Evolutionary conservation across 1,140 invertebrate genomes (phyloP), one percentile per base, ranked within the genome.

Genomic region (Anoplophora glabripennis): DNA sequence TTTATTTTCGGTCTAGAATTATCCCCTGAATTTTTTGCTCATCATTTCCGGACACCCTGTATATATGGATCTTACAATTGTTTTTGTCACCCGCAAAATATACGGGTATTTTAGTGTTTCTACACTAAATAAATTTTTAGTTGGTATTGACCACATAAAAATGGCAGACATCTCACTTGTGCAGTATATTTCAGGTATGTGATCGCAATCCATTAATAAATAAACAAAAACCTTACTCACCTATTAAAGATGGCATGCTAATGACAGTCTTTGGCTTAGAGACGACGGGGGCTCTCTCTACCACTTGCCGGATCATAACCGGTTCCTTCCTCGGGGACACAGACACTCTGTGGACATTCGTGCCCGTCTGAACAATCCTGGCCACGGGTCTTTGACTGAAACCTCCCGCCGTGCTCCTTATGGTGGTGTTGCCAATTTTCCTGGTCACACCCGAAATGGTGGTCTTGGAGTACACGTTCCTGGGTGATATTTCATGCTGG

Each of bases 161-260:
- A n/a, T 28, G 21, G 21, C 2, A 28, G 21, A 28, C 3, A 5
- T 28, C 21, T 5, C 21, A 28, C 21, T 5, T 28, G 21, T 28
- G 5, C 2, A 28, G 21, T 3, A 28, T 28, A 28, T n/a, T n/a
- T n/a, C n/a, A n/a, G n/a, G n/a, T n/a, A n/a, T n/a, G n/a, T n/a
- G n/a, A n/a, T n/a, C n/a, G n/a, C n/a, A n/a, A n/a, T n/a, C n/a
- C n/a, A n/a, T n/a, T n/a, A n/a, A n/a, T 28, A 28, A 28, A 28
- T 28, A 3, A 28, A 3, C 5, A 28, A 28, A 3, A 37, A 14
- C 5, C 7, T 12, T 37, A 47, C 48, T 54, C 35, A 63, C 63
- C 66, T 49, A 66, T 59, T 17, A 72, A 53, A 46, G 69, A 64
- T 3, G 71, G 71, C 71, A 72, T 72, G 44, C 45, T 68, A 12